A percentile compares a stretch with the other conserved stretches of the same genome.
Evolutionary conservation across 1,140 invertebrate species (phyloP).

Genomic region (Eufriesea mexicana): DNA sequence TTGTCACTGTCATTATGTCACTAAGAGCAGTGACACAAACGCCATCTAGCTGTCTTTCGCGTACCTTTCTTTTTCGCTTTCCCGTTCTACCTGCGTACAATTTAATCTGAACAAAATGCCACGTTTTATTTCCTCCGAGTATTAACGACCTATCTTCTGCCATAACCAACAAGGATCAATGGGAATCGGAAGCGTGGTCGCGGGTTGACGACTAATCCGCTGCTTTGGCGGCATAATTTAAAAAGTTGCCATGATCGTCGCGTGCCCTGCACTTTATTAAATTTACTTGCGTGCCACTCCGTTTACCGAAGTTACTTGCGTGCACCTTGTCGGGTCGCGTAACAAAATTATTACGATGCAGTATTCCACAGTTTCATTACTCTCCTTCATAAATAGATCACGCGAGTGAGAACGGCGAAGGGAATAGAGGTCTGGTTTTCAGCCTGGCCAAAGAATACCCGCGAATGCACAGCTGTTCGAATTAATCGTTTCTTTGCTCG

Average conservation of each 20-base stretch:
- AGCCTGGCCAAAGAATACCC: not conserved
- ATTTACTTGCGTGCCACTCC: slow-evolving; percentile 17
- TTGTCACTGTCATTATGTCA: no score
- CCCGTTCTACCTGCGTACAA: not conserved
- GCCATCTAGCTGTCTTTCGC: no score
- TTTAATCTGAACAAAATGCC: not conserved
- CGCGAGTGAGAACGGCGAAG: not conserved
- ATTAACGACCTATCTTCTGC: not conserved
- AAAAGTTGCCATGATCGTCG: not conserved
- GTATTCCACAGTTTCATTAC: slow-evolving; percentile 8
- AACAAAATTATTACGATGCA: slow-evolving; percentile 25
- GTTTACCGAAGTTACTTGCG: slow-evolving; percentile 8
- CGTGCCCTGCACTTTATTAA: slow-evolving; percentile 21
- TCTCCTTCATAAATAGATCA: slow-evolving; percentile 11
- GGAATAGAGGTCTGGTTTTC: not conserved
- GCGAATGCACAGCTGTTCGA: not conserved
- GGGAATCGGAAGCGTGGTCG: not conserved
- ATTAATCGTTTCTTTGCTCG: no score
- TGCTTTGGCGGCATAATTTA: slow-evolving; percentile 6
- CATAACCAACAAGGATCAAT: not conserved
- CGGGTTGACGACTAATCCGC: not conserved
- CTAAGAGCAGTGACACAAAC: no score
- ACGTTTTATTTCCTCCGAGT: not conserved
- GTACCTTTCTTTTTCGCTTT: no score
- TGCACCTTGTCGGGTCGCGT: not conserved